Base-by-base conservation (phyloP, 2,113 vertebrate genomes). In the Microcebus lehilahytsara region DNA sequence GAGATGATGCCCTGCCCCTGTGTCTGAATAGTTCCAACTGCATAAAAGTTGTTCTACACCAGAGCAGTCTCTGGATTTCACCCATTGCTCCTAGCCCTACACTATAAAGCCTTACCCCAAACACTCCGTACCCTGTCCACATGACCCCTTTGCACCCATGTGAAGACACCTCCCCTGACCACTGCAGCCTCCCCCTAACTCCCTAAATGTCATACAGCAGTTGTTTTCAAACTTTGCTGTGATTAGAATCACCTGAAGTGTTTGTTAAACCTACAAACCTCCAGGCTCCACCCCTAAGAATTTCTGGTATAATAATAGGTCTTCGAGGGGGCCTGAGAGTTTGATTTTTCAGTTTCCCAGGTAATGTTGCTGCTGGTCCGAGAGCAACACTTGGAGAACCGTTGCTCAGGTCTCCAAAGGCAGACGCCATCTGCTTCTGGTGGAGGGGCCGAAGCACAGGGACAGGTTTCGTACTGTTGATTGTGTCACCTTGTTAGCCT, bases 111-210 rank as follows among this genome's bases (percentile, higher is more conserved):
- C 58, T 60, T 34, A 16, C 40, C 66, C 78, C 9, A 34, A 74
- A 42, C n/a, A 3, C 23, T 19, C 42, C 0, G 2, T 20, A 16
- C 69, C 27, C 19, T 77, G 6, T 30, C 40, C 14, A 9, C 14
- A 0, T 2, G 32, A 53, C 17, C 56, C 9, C n/a, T 80, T 60
- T 49, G 60, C 7, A 46, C 37, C 23, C 14, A 3, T 9, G 0
- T 25, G 30, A 75, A 60, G 30, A 75, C 46, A 79, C 37, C n/a
- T 51, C 16, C 37, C 23, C 37, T 71, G 11, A 37, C 9, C 8
- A 9, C 23, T 37, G 66, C 34, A 51, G 32, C 23, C 42, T 87
- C n/a, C 58, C 49, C 49, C 20, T 34, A 69, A 67, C 20, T 19
- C 71, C 6, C n/a, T 32, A n/a, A 14, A 10, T 9, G 27, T 13